These are phyloP conservation scores for Helicoverpa armigera DNA, from an alignment of 1,140 invertebrate genomes.

Conservation along the genomic window DNA sequence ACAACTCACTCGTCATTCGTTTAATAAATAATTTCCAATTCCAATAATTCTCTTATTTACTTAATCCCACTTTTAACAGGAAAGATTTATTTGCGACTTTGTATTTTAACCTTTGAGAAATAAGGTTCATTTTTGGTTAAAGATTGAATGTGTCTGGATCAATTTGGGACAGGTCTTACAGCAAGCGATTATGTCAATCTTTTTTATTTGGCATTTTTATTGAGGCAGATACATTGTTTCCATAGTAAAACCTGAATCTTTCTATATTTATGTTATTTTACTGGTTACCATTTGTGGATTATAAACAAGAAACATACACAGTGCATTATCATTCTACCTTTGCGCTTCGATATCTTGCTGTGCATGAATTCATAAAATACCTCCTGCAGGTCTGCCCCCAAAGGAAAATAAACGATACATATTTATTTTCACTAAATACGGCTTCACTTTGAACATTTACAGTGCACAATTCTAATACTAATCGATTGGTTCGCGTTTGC, in stretches of 20 bases:
- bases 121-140: constrained; percentile 2
- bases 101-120: not conserved
- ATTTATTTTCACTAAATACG: constrained; percentile 43
- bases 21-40: constrained; percentile 3
- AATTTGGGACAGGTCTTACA: not conserved
- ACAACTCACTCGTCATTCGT: constrained; percentile 21
- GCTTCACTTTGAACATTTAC: not conserved
- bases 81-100: not conserved
- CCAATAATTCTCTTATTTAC: constrained; percentile 31
- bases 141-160: not conserved
- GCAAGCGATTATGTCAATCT: not conserved
- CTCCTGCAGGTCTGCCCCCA: constrained; percentile 20
- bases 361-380: constrained; percentile 35
- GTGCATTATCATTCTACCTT: constrained; percentile 17
- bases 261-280: not conserved
- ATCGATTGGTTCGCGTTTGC: not conserved
- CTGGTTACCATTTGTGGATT: not conserved
- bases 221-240: no score
- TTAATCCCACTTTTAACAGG: constrained; percentile 1
- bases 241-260: no score
- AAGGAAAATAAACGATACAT: constrained; percentile 36
- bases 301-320: not conserved
- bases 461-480: constrained; percentile 4
- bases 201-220: not conserved
- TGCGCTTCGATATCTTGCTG: constrained; percentile 6